Conservation (phyloP, 2,113 vertebrate species). For the Lepus americanus region DNA sequence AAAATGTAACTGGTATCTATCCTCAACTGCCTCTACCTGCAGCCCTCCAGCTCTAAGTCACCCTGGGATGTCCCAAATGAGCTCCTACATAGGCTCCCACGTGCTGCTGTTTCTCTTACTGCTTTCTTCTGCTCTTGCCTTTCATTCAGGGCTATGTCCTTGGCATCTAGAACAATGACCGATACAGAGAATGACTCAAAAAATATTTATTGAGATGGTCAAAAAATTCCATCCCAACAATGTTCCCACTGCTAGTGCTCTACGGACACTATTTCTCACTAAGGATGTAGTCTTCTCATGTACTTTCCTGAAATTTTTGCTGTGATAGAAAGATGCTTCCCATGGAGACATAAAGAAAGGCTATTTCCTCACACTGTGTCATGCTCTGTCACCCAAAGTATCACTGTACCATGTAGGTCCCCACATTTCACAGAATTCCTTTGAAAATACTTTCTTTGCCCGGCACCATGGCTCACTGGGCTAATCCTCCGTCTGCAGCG, state of each 20-base stretch:
- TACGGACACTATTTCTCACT: not conserved
- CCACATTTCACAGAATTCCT: not conserved
- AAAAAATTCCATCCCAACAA: not conserved
- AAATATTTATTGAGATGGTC: not conserved
- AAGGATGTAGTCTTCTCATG: fast-evolving
- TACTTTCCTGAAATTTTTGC: not conserved
- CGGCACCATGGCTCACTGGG: no score
- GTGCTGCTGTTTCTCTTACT: not conserved
- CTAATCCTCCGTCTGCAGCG: no score
- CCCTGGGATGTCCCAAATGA: not conserved
- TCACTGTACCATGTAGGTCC: no score
- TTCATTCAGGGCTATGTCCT: not conserved
- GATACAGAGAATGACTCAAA: not conserved
- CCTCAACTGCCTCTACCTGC: not conserved
- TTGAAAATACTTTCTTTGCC: not conserved
- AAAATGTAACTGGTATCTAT: not conserved
- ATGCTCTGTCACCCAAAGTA: not conserved
- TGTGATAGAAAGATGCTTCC: no score
- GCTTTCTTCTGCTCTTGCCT: not conserved
- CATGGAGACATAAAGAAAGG: not conserved
- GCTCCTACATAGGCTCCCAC: not conserved
- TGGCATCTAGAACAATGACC: not conserved
- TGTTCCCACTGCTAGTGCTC: not conserved
- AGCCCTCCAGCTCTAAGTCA: not conserved
- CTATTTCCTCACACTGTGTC: fast-evolving